Percentiles rank a stretch among this genome's conserved stretches.
Conservation (phyloP, 1,140 invertebrate genomes). For the Whitmania pigra region DNA sequence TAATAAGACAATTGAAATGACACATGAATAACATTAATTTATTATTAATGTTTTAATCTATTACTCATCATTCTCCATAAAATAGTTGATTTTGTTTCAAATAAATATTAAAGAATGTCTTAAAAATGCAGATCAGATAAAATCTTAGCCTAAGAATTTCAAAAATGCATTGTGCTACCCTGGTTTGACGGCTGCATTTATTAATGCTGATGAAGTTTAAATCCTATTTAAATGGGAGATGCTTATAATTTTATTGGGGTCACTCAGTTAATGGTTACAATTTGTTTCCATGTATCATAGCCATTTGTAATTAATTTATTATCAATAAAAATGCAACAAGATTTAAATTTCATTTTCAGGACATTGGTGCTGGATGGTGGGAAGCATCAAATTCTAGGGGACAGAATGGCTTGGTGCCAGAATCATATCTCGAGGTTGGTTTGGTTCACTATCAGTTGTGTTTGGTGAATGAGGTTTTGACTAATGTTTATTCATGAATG, state of each 20-base stretch:
- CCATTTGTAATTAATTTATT: not conserved
- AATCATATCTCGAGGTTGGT: conserved; percentile 65
- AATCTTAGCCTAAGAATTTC: not conserved
- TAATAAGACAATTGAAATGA: no score
- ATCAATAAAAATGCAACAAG: not conserved
- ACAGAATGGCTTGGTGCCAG: conserved; percentile 75
- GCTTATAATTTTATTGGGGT: no score
- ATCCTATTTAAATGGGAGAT: no score
- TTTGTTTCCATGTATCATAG: not conserved
- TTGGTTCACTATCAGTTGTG: not conserved
- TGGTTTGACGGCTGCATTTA: not conserved
- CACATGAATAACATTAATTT: no score
- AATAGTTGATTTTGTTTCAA: not conserved
- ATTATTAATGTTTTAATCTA: no score
- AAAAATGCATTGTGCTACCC: not conserved
- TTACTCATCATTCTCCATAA: no score
- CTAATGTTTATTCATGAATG: not conserved
- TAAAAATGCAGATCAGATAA: not conserved
- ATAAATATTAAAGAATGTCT: not conserved
- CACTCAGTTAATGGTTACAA: not conserved
- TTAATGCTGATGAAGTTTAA: no score
- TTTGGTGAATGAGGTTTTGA: not conserved
- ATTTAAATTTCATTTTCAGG: conserved; percentile 45
- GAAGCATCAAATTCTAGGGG: conserved; percentile 69
- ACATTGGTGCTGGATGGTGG: conserved; percentile 91